Conservation (phyloP, 2,113 vertebrate genomes). For the Paracanthobrama guichenoti region DNA sequence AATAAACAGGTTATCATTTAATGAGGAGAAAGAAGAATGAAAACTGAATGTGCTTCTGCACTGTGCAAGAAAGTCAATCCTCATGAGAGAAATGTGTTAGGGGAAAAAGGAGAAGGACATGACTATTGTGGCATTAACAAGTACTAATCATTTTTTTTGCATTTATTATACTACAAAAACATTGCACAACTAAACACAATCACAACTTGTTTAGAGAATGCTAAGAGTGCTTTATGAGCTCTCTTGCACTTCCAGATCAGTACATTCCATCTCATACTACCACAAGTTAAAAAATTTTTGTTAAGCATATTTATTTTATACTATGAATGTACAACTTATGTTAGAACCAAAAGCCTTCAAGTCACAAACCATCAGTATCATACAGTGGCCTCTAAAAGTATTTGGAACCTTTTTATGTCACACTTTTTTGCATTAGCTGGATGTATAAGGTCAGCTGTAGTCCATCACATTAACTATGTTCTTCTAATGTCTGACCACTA, state of each 20-base stretch:
- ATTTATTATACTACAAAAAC: too few relatives aligned
- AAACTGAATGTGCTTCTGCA: slow-evolving; percentile 20
- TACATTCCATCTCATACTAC: background rate
- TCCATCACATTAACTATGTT: background rate
- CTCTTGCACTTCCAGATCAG: background rate
- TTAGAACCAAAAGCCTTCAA: background rate
- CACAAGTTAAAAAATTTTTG: background rate
- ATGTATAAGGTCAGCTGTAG: background rate
- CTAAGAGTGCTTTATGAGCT: background rate
- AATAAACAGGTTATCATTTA: slow-evolving; percentile 59
- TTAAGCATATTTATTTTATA: background rate
- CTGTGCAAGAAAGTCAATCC: slow-evolving; percentile 3
- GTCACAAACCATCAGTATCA: background rate
- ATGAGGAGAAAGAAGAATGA: slow-evolving; percentile 54
- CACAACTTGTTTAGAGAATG: background rate
- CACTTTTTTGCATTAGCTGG: background rate
- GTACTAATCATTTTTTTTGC: background rate
- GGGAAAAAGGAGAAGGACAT: background rate
- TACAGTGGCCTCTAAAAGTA: background rate
- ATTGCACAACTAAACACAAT: background rate
- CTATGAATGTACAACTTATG: background rate
- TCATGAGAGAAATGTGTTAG: background rate
- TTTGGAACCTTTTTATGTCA: background rate
- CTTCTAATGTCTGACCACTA: background rate
- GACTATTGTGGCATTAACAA: slow-evolving; percentile 22